A percentile compares a stretch with the other conserved stretches of the same genome.
phyloP scores from a whole-genome alignment of 1,140 invertebrate genomes.

The Drosophila arawakana region DNA sequence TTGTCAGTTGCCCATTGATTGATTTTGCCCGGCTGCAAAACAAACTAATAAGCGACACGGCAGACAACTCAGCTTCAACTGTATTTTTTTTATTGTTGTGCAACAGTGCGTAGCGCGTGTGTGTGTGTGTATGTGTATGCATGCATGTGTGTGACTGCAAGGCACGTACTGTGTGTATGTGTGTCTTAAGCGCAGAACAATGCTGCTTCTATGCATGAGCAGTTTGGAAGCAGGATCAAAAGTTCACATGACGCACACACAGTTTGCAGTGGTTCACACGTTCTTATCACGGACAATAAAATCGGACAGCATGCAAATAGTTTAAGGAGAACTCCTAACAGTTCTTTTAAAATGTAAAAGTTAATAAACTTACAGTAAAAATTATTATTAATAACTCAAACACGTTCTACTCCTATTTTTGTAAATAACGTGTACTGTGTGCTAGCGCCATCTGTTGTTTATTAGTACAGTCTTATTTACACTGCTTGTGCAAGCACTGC shows the following conservation, averaged over 20 bases:
- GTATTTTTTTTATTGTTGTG: slow-evolving; percentile 48
- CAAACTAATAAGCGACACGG: slow-evolving; percentile 73
- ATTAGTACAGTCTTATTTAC: no score
- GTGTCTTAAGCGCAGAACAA: slow-evolving; percentile 70
- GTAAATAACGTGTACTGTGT: no score
- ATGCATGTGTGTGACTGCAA: slow-evolving; percentile 4
- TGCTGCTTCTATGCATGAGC: slow-evolving; percentile 71
- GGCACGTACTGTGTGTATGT: slow-evolving; percentile 2
- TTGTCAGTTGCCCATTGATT: slow-evolving; percentile 58
- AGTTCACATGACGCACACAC: slow-evolving; percentile 37
- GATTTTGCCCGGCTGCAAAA: slow-evolving; percentile 68
- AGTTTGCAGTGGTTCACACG: slow-evolving; percentile 62
- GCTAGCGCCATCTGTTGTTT: no score
- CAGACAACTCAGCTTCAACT: slow-evolving; percentile 1
- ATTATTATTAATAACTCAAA: no score
- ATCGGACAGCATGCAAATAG: background rate
- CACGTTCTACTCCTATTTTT: no score
- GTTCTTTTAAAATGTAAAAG: no score
- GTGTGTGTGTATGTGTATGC: background rate
- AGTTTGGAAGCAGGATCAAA: slow-evolving; percentile 67
- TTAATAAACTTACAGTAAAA: no score
- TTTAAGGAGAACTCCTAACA: no score
- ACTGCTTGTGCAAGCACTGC: no score
- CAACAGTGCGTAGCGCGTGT: slow-evolving; percentile 41
- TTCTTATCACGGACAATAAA: slow-evolving; percentile 12